A percentile compares a stretch with the other conserved stretches of the same genome.
phyloP scores from a whole-genome alignment of 2,888 invertebrate species.

The Erebia ligea region DNA sequence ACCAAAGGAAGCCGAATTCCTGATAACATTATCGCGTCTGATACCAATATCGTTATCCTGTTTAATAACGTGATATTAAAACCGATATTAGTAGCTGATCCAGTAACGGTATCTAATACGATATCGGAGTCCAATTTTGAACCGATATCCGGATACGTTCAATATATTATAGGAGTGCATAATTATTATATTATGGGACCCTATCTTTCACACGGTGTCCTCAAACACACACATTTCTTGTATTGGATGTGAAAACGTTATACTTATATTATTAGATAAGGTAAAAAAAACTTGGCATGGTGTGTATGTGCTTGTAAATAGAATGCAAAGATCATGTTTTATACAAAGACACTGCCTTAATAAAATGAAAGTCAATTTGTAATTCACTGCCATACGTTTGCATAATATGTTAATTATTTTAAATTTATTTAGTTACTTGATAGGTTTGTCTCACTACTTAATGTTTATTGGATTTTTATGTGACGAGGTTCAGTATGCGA shows the following conservation, averaged over 20 bases:
- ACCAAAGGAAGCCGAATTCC: too few species aligned
- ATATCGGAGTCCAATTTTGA: neutral
- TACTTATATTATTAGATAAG: neutral
- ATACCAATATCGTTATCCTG: neutral
- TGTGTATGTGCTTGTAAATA: constrained; percentile 28
- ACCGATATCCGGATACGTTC: neutral
- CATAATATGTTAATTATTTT: constrained; percentile 28
- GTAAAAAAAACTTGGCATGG: constrained; percentile 18
- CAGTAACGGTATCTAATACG: neutral
- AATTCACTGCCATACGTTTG: constrained; percentile 43
- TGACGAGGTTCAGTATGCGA: constrained; percentile 34
- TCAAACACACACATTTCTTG: neutral
- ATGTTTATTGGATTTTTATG: constrained; percentile 20
- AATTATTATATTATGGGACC: neutral
- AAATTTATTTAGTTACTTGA: constrained; percentile 23
- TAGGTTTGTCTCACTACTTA: constrained; percentile 40
- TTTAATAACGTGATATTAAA: neutral
- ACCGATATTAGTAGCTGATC: neutral
- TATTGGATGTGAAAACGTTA: neutral
- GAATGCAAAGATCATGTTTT: neutral
- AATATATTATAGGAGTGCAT: neutral
- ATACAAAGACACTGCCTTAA: constrained; percentile 42
- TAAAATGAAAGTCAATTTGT: constrained; percentile 35
- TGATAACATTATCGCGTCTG: neutral
- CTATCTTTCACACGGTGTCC: too few species aligned